phyloP scores from a whole-genome alignment of 2,888 invertebrate genomes.

The Yponomeuta cagnagella region DNA sequence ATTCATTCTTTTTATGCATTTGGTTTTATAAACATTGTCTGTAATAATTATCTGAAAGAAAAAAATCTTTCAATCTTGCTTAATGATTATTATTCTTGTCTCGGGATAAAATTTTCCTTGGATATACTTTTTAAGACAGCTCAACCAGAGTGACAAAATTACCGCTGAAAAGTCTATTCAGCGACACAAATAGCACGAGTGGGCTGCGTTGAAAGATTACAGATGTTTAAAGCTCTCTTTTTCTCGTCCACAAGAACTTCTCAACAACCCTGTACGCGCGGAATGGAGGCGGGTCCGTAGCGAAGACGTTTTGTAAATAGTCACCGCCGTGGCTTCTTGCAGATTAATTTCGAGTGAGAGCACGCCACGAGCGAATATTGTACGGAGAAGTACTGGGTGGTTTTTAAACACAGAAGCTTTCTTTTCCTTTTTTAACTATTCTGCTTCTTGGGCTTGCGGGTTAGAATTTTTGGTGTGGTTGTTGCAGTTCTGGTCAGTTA shows the following conservation, averaged over 20 bases:
- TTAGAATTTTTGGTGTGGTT: not conserved
- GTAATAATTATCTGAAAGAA: no score
- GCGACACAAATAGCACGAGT: no score
- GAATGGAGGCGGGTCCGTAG: slow-evolving; percentile 47
- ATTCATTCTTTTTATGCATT: no score
- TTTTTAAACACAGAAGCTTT: not conserved
- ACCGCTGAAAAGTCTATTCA: no score
- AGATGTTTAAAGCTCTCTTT: not conserved
- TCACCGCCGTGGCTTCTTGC: slow-evolving; percentile 63
- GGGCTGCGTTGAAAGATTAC: no score
- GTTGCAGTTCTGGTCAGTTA: not conserved
- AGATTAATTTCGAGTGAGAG: slow-evolving; percentile 63
- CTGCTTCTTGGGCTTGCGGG: not conserved
- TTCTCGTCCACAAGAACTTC: not conserved
- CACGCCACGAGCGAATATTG: slow-evolving; percentile 15
- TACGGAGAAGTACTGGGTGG: not conserved
- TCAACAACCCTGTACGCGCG: slow-evolving; percentile 20
- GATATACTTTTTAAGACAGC: no score
- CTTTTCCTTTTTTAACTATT: not conserved
- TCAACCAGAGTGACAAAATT: no score
- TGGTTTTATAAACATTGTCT: no score
- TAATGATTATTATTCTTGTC: no score
- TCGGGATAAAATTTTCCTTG: no score
- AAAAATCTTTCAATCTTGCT: no score
- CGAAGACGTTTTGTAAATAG: slow-evolving; percentile 61